These are phyloP conservation scores for Sepioteuthis lessoniana DNA, from an alignment of 2,888 invertebrate genomes.

Conservation along the genomic window DNA sequence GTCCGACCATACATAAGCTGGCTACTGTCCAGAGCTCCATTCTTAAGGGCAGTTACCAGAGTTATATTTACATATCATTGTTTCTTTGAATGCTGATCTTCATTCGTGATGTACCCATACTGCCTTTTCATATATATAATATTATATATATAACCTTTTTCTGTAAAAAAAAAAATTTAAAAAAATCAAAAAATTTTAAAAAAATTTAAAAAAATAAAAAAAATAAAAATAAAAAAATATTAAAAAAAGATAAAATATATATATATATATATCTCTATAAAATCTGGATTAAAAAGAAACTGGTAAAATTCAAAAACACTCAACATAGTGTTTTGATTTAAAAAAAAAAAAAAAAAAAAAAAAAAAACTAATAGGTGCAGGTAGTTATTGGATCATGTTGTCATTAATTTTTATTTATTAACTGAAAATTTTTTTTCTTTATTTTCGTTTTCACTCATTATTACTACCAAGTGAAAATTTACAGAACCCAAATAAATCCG, in stretches of 20 bases:
- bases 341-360: not conserved
- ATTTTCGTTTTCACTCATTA: not conserved
- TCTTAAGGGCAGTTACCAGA: slow-evolving; percentile 42
- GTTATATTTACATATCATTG: slow-evolving; percentile 45
- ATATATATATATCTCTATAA: slow-evolving; percentile 33
- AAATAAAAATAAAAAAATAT: not conserved
- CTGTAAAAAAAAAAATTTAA: not conserved
- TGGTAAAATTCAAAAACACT: not conserved
- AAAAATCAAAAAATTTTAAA: not conserved
- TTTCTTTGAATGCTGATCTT: slow-evolving; percentile 46
- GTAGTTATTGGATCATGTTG: slow-evolving; percentile 33
- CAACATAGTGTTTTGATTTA: not conserved
- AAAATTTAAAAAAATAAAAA: not conserved
- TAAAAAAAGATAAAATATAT: not conserved
- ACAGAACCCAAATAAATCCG: not conserved
- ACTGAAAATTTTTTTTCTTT: not conserved
- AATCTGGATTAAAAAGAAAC: slow-evolving; percentile 17
- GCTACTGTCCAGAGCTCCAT: slow-evolving; percentile 37
- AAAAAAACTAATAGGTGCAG: not conserved
- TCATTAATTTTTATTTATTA: slow-evolving; percentile 20
- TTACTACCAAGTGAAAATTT: slow-evolving; percentile 2
- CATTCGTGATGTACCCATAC: slow-evolving; percentile 47
- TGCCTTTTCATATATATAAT: slow-evolving; percentile 46
- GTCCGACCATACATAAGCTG: slow-evolving; percentile 43
- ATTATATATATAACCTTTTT: slow-evolving; percentile 33